A percentile compares a stretch with the other conserved stretches of the same genome.
These are phyloP conservation scores for Drosophila takahashii DNA, from an alignment of 1,140 invertebrate species.

Conservation along the genomic window DNA sequence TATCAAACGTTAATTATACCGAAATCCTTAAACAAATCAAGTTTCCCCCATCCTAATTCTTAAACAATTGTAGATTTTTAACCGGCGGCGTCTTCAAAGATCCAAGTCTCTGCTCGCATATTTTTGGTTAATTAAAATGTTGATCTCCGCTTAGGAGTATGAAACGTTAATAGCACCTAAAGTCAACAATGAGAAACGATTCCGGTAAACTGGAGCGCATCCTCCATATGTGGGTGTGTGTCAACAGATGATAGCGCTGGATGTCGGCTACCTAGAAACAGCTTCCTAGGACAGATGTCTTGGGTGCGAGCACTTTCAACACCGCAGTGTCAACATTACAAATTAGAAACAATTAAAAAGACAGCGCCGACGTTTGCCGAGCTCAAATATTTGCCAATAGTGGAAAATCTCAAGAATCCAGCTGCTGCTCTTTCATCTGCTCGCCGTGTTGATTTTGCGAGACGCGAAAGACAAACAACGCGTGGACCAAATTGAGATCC, in stretches of 20 bases:
- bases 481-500: slow-evolving; percentile 26
- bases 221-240: slow-evolving; percentile 42
- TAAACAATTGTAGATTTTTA: slow-evolving; percentile 6
- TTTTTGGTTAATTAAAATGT: slow-evolving; percentile 49
- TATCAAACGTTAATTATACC: slow-evolving; percentile 7
- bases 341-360: slow-evolving; percentile 80
- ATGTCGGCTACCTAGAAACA: slow-evolving; percentile 37
- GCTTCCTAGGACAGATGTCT: slow-evolving; percentile 33
- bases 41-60: background rate
- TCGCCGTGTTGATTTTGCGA: slow-evolving; percentile 22
- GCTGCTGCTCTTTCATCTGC: slow-evolving; percentile 43
- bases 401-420: slow-evolving; percentile 60
- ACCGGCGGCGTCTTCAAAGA: slow-evolving; percentile 28
- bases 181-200: slow-evolving; percentile 47
- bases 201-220: slow-evolving; percentile 54
- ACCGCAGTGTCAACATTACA: slow-evolving; percentile 61
- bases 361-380: slow-evolving; percentile 54
- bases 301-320: slow-evolving; percentile 11
- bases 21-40: background rate
- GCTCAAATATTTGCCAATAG: slow-evolving; percentile 67
- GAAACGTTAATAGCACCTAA: slow-evolving; percentile 20
- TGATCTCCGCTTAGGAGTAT: slow-evolving; percentile 9
- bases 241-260: slow-evolving; percentile 68
- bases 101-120: slow-evolving; percentile 9
- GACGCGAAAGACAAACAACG: slow-evolving; percentile 29